Evolutionary conservation across 1,140 invertebrate genomes (phyloP).

Genomic region (Charaxes varanes): DNA sequence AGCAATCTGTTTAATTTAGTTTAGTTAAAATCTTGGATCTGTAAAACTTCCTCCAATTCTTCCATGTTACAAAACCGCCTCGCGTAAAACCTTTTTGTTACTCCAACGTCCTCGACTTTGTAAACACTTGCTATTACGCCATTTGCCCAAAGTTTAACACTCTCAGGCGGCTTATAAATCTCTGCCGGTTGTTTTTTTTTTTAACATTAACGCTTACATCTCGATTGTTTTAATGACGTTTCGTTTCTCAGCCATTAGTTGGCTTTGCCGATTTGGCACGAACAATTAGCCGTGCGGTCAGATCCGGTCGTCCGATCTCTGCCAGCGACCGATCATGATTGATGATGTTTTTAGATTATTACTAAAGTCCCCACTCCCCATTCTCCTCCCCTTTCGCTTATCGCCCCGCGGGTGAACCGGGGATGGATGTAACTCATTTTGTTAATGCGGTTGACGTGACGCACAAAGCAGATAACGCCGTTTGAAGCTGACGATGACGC

Average conservation of each 20-base stretch:
- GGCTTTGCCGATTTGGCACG: constrained; percentile 45
- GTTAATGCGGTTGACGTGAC: constrained; percentile 49
- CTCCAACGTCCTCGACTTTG: constrained; percentile 6
- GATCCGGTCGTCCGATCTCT: constrained; percentile 26
- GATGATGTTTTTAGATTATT: constrained; percentile 60
- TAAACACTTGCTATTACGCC: constrained; percentile 14
- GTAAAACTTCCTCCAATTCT: not conserved
- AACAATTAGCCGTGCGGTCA: constrained; percentile 52
- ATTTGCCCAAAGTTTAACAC: constrained; percentile 13
- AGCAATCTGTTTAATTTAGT: no score
- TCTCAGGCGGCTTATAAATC: constrained; percentile 8
- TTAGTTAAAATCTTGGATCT: no score
- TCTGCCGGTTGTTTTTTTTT: constrained; percentile 8
- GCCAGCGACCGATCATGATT: constrained; percentile 50
- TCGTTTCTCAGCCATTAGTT: constrained; percentile 41
- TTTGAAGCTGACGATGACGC: constrained; percentile 36
- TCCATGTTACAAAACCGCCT: constrained; percentile 8
- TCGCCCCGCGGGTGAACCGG: constrained; percentile 27
- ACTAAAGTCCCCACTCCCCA: constrained; percentile 36
- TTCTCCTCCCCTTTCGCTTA: constrained; percentile 34
- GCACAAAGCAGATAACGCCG: constrained; percentile 43
- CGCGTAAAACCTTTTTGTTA: constrained; percentile 14
- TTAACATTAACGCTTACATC: constrained; percentile 29
- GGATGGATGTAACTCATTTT: constrained; percentile 44
- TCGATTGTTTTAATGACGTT: constrained; percentile 44